Percentiles rank a stretch among this genome's conserved stretches.
Evolutionary conservation across 2,888 invertebrate genomes (phyloP).

Genomic region (Coecobrya sp.): DNA sequence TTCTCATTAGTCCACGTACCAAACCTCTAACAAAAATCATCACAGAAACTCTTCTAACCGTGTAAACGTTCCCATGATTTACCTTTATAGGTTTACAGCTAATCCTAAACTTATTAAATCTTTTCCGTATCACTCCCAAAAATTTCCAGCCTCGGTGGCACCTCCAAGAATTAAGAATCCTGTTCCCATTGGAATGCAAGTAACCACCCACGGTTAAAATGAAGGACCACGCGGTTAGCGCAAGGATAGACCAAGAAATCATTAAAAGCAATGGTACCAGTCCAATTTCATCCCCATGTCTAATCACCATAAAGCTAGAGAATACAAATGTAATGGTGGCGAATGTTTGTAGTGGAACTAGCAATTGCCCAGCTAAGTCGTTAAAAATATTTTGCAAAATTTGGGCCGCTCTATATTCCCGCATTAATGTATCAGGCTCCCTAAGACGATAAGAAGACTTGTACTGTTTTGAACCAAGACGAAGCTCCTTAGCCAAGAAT

Average conservation of each 20-base stretch:
- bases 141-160: background rate
- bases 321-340: background rate
- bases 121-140: background rate
- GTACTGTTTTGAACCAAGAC: background rate
- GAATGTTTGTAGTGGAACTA: constrained; percentile 23
- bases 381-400: background rate
- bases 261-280: background rate
- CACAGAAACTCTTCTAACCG: background rate
- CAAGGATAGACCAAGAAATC: background rate
- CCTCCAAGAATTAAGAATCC: constrained; percentile 41
- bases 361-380: background rate
- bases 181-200: constrained; percentile 27
- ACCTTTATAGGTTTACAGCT: constrained; percentile 48
- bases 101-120: constrained; percentile 40
- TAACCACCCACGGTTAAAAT: constrained; percentile 26
- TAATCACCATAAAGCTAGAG: background rate
- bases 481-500: background rate
- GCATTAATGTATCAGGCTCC: background rate
- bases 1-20: constrained; percentile 10
- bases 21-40: constrained; percentile 34
- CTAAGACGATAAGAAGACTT: background rate
- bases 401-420: constrained; percentile 36
- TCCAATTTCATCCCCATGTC: background rate
- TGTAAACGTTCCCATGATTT: constrained; percentile 7
- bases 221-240: background rate